A percentile compares a stretch with the other conserved stretches of the same genome.
These are phyloP conservation scores for Odobenus rosmarus DNA, from an alignment of 2,113 vertebrate species.

Conservation along the genomic window DNA sequence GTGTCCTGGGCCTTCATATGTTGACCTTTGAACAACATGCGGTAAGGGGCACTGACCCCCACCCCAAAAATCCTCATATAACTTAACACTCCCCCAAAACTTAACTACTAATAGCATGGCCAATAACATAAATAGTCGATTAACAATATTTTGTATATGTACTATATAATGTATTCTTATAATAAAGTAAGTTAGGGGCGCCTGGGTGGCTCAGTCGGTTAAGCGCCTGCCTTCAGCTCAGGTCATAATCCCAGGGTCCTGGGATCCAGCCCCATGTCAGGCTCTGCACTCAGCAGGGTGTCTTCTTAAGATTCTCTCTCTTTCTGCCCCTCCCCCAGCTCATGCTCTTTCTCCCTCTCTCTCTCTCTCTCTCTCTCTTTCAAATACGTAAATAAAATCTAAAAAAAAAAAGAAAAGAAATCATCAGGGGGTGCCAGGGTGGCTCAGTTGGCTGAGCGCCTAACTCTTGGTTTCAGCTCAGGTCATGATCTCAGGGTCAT, in stretches of 20 bases:
- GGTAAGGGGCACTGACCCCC: not conserved
- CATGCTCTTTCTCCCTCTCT: too few relatives aligned
- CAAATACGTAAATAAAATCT: not conserved
- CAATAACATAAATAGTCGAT: not conserved
- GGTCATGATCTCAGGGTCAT: not conserved
- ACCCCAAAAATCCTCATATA: not conserved
- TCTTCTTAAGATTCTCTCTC: not conserved
- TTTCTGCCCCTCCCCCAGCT: not conserved
- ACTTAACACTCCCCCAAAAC: not conserved
- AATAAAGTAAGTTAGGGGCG: not conserved
- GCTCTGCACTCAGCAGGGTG: not conserved
- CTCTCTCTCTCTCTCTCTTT: too few relatives aligned
- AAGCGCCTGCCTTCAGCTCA: not conserved
- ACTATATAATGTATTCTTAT: not conserved
- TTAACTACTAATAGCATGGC: not conserved
- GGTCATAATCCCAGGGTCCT: not conserved
- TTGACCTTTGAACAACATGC: not conserved
- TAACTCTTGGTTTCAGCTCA: not conserved
- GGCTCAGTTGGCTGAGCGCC: not conserved
- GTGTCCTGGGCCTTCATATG: not conserved
- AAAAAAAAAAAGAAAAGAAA: not conserved
- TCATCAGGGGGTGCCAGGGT: not conserved
- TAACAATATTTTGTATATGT: not conserved
- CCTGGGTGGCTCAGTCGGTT: not conserved
- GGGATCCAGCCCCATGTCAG: not conserved